Base-by-base conservation (phyloP, 2,113 vertebrate species). In the Pterocles orientalis region DNA sequence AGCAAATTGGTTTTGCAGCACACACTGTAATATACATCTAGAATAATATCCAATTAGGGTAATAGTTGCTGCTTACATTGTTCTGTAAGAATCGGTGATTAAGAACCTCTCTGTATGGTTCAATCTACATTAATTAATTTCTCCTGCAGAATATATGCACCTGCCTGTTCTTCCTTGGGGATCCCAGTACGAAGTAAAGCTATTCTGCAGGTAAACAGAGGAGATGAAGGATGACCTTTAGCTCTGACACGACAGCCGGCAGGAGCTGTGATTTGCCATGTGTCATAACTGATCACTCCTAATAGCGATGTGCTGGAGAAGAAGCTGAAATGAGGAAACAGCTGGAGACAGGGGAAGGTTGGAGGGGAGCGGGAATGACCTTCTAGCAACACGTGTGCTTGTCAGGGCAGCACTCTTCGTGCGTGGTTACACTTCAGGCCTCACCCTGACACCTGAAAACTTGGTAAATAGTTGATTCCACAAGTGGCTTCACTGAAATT, bases 41-140 rank as follows among this genome's bases (percentile, higher is more conserved):
- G 72, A 82, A 76, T 87, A 79, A 94, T 76, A 84, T 79, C 91
- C 69, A 85, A 19, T 95, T 79, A 94, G 90, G 77, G 34, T 92
- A 36, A 93, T 79, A 79, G 88, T 33, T 70, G 88, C 71, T 90
- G 72, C 92, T 82, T 7, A 8, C 79, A 36, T 73, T 86, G 66
- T 48, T 80, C n/a, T 39, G n/a, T 19, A 56, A 83, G 94, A 51
- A 54, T 20, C 5, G 2, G 64, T 60, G 71, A 88, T 83, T 75
- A 45, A 86, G 76, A 90, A n/a, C 56, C 57, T 43, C 72, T 54
- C 64, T 19, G 57, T 10, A 9, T 3, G 53, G 36, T 53, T 92
- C 88, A 81, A 1, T 14, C 82, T 82, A 57, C 76, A 14, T 19
- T 18, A 20, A 92, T 75, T 86, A 83, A 72, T 69, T 88, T 87